These are phyloP conservation scores for Empidonax alnorum DNA, from an alignment of 2,113 vertebrate genomes.

Conservation along the genomic window DNA sequence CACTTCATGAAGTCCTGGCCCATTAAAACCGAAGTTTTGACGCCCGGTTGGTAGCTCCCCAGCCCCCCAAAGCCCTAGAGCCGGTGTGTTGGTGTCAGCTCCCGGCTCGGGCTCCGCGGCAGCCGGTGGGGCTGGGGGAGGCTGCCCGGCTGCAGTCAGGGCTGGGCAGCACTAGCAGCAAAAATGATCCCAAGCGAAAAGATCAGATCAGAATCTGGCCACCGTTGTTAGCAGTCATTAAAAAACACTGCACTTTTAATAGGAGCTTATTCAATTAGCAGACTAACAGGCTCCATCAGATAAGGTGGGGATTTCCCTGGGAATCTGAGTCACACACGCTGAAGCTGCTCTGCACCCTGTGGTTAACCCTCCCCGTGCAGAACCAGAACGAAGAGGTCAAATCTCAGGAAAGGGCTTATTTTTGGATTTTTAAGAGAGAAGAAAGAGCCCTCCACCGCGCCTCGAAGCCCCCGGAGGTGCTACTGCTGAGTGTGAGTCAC, in stretches of 20 bases:
- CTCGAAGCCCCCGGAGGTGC: background rate
- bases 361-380: slow-evolving; percentile 21
- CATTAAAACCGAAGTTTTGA: background rate
- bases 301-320: slow-evolving; percentile 43
- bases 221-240: slow-evolving; percentile 57
- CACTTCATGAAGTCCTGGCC: background rate
- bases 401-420: background rate
- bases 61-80: background rate
- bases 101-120: accelerated
- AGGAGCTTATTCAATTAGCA: slow-evolving; percentile 67
- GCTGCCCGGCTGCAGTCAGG: background rate
- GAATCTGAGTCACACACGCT: slow-evolving; percentile 36
- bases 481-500: background rate
- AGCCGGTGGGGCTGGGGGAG: background rate
- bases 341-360: background rate
- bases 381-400: background rate
- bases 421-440: background rate
- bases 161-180: background rate
- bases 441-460: background rate
- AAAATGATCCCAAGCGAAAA: background rate
- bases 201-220: slow-evolving; percentile 44
- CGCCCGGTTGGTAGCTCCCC: background rate
- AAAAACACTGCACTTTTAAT: slow-evolving; percentile 58
- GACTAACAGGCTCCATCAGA: slow-evolving; percentile 63
- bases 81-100: background rate